These are phyloP conservation scores for Mustela nigripes DNA, from an alignment of 2,113 vertebrate species.

Conservation along the genomic window DNA sequence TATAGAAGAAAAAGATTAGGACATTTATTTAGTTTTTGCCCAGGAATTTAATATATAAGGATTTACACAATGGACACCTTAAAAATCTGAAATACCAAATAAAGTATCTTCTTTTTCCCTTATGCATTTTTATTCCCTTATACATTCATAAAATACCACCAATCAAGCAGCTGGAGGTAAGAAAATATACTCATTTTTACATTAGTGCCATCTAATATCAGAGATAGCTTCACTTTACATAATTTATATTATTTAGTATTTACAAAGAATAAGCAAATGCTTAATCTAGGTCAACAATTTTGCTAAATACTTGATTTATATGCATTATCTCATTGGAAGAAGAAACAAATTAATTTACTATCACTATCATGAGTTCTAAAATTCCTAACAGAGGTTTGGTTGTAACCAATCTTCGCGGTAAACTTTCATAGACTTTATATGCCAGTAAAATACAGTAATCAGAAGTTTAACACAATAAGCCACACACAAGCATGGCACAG, in stretches of 20 bases:
- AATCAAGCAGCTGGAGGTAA: background rate
- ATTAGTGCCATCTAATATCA: conserved; percentile 41
- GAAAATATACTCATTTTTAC: conserved; percentile 28
- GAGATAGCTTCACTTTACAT: background rate
- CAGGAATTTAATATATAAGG: conserved; percentile 43
- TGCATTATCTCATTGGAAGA: conserved; percentile 41
- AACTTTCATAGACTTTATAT: conserved; percentile 40
- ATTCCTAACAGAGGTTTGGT: conserved; percentile 32
- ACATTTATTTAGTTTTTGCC: background rate
- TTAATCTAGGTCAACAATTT: conserved; percentile 45
- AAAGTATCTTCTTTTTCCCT: background rate
- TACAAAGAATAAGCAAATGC: conserved; percentile 47
- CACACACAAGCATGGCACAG: background rate
- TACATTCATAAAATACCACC: conserved; percentile 1
- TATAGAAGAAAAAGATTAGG: background rate
- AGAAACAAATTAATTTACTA: conserved; percentile 38
- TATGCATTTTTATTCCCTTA: conserved; percentile 1
- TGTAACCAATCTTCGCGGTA: background rate
- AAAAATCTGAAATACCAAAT: conserved; percentile 44
- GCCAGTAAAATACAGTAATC: conserved; percentile 1
- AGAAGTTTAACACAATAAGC: background rate
- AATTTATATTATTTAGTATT: conserved; percentile 41
- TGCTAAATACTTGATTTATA: conserved; percentile 37
- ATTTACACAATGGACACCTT: background rate
- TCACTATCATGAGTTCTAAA: conserved; percentile 28